These are phyloP conservation scores for Sarcophaga subvicina DNA, from an alignment of 2,888 invertebrate species.

Conservation along the genomic window DNA sequence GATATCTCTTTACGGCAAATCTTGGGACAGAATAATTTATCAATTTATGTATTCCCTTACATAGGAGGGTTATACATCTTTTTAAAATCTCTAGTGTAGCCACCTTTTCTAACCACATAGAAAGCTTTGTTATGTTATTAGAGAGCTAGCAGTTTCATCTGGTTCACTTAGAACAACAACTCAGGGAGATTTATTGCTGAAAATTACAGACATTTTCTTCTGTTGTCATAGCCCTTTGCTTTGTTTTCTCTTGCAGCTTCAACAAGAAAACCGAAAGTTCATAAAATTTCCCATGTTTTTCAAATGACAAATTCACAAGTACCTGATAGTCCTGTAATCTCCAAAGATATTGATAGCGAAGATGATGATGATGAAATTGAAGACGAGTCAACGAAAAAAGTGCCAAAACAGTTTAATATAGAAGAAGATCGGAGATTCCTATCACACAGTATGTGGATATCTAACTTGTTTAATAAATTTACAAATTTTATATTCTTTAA, in stretches of 20 bases:
- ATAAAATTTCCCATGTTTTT: conserved; percentile 76
- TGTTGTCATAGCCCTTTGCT: no score
- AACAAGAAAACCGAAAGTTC: conserved; percentile 71
- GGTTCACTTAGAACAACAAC: no score
- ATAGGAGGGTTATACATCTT: no score
- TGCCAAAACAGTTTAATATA: conserved; percentile 72
- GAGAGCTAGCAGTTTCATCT: no score
- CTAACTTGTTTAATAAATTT: not conserved
- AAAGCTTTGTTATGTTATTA: no score
- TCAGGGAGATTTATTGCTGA: no score
- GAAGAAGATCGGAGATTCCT: conserved; percentile 75
- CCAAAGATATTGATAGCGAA: conserved; percentile 36
- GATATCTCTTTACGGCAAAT: no score
- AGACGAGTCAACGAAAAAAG: conserved; percentile 53
- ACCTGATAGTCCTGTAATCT: conserved; percentile 55
- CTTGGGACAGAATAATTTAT: no score
- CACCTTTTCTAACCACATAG: no score
- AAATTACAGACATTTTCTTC: no score
- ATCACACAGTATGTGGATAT: conserved; percentile 72
- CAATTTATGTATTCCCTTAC: no score
- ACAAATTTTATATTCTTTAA: conserved; percentile 9
- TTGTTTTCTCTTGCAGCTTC: conserved; percentile 67
- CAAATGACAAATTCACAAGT: conserved; percentile 66
- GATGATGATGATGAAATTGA: conserved; percentile 30
- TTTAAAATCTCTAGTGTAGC: no score